These are phyloP conservation scores for Otis tarda DNA, from an alignment of 2,113 vertebrate genomes.

Conservation along the genomic window DNA sequence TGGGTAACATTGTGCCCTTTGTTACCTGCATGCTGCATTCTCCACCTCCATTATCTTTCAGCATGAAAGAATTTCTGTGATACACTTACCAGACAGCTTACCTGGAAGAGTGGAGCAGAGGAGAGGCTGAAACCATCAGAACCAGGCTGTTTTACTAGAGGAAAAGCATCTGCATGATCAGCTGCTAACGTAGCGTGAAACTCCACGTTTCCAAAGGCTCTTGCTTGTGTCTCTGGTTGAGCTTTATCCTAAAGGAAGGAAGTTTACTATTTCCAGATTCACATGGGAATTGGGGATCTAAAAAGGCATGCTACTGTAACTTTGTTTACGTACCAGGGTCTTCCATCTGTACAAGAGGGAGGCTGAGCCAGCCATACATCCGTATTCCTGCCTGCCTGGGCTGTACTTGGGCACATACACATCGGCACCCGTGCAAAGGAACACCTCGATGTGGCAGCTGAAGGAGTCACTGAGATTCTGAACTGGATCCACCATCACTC, in stretches of 20 bases:
- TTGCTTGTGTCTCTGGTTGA: constrained; percentile 77
- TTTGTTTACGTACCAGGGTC: constrained; percentile 71
- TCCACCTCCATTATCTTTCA: not conserved
- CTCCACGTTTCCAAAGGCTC: constrained; percentile 70
- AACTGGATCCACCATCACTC: constrained; percentile 81
- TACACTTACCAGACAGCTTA: not conserved
- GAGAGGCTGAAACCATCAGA: constrained; percentile 75
- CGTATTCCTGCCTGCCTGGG: constrained; percentile 74
- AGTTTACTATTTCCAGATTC: not conserved
- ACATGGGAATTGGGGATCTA: not conserved
- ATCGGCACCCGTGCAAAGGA: constrained; percentile 81
- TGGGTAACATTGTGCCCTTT: not conserved
- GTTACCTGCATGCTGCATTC: not conserved
- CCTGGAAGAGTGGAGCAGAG: constrained; percentile 78
- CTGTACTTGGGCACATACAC: constrained; percentile 81
- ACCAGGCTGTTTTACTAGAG: constrained; percentile 71
- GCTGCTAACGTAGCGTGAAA: constrained; percentile 73
- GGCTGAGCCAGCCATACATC: constrained; percentile 76
- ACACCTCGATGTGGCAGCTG: constrained; percentile 78
- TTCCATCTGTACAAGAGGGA: constrained; percentile 81
- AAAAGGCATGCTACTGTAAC: not conserved
- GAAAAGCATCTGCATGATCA: constrained; percentile 65
- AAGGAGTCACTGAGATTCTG: constrained; percentile 83
- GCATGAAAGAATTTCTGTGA: not conserved
- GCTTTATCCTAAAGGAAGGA: constrained; percentile 75